Base-by-base conservation (phyloP, 2,113 vertebrate genomes). In the Parotia lawesii region DNA sequence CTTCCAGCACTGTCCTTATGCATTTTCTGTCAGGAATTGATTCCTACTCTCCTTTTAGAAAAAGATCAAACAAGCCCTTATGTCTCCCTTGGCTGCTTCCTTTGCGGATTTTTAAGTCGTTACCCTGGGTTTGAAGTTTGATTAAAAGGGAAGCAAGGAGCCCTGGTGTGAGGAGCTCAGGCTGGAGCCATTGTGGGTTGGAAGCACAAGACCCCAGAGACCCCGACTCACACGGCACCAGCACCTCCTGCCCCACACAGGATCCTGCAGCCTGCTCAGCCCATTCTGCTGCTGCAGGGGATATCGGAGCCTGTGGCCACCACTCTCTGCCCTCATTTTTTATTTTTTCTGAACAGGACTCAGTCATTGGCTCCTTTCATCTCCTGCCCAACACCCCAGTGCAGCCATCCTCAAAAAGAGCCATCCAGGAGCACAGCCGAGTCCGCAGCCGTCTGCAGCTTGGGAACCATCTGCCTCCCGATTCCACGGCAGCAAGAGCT, bases 21-120 rank as follows among this genome's bases (percentile, higher is more conserved):
- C 38, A 25, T 84, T 83, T 93, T 76, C 38, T 23, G 6, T 91
- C 75, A 89, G 91, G 89, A 93, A 78, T 69, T 80, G 85, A 67
- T 95, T 93, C 94, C 94, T 94, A 85, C 95, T 95, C 87, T 94
- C 72, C 86, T 94, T 94, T 95, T 90, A 96, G 95, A 91, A 87
- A 38, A 93, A 97, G 94, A 96, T 97, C 95, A 97, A 95, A 95
- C 84, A 51, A 80, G 69, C 89, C 71, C 73, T 89, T 25, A 60
- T 85, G 81, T 85, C 96, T 86, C 85, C 85, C 65, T 89, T 40
- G 61, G 65, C 85, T 77, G 53, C 62, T 50, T 90, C 70, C 66
- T 81, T 57, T 38, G 47, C n/a, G 35, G 47, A 54, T 91, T 95
- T 69, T 74, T 66, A 90, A 93, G 87, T 56, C 13, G 2, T 58